Conservation (phyloP, 2,797 vertebrate species). For the Dryobates pubescens region DNA sequence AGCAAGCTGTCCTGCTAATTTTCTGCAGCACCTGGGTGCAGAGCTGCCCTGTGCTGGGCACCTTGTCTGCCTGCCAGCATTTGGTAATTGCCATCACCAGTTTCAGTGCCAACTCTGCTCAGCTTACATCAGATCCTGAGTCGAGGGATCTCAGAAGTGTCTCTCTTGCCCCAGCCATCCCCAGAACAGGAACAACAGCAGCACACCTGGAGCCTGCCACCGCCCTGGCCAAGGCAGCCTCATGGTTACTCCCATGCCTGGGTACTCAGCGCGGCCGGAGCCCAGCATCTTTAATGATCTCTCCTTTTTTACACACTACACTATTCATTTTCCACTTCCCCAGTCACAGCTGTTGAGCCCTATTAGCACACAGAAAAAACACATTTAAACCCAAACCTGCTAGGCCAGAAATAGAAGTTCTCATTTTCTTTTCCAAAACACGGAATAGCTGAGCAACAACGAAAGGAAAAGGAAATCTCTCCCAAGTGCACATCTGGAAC, state of each 20-base stretch:
- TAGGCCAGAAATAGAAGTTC: constrained; percentile 63
- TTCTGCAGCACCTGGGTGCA: background rate
- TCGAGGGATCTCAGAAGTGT: fast-evolving
- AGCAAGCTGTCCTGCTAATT: background rate
- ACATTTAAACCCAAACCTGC: constrained; percentile 62
- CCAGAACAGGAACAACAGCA: background rate
- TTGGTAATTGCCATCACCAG: too few species aligned
- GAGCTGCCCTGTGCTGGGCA: background rate
- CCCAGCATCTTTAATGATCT: background rate
- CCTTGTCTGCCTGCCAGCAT: background rate
- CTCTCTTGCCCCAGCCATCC: background rate
- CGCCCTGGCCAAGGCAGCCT: background rate
- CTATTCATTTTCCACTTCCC: constrained; percentile 51
- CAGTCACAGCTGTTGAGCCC: constrained; percentile 18
- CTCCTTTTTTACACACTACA: constrained; percentile 6
- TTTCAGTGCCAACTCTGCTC: background rate
- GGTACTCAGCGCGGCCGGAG: fast-evolving
- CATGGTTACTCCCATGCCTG: fast-evolving
- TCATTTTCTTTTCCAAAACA: constrained; percentile 75
- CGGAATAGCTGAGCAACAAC: constrained; percentile 62
- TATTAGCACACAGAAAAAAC: constrained; percentile 23
- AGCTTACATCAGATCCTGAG: background rate
- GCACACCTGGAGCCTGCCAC: background rate
- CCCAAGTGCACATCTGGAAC: constrained; percentile 70
- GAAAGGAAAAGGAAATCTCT: constrained; percentile 59